Base-by-base conservation (phyloP, 1,140 invertebrate genomes). In the Scaptomyza hsui region DNA sequence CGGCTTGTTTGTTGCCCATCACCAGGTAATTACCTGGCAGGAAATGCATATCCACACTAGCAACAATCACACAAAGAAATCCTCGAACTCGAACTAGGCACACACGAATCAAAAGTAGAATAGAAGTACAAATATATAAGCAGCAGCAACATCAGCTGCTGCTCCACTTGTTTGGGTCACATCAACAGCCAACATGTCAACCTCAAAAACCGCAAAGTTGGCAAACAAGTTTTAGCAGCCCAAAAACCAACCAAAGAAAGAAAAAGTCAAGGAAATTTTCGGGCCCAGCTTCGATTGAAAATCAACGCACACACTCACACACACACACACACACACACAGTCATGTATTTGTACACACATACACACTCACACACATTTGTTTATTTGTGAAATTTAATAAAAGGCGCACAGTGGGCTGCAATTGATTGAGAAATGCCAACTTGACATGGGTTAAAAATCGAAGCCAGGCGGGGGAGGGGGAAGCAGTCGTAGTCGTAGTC, bases 111-210 rank as follows among this genome's bases (percentile, higher is more conserved):
- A 78, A 77, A 78, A 64, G 21, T 26, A 5, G 10, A 44, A 10
- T 26, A 19, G 3, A 44, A 10, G 10, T 18, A 10, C 19, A 44
- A 19, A 19, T 2, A 7, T 9, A 19, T n/a, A n/a, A n/a, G n/a
- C n/a, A 19, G 19, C 32, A n/a, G n/a, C 10, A 55, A 55, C 52
- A 75, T 85, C 80, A 85, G 80, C 72, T 83, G 79, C 79, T 72
- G 57, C 59, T 55, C 29, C 67, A 80, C 65, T 76, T 86, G 81
- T 67, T 81, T 86, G 81, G 81, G 82, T 81, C 81, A 74, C 82
- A 88, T 86, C 80, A 88, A 78, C 74, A 85, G 81, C 82, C 81
- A 86, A 86, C 81, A 86, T 86, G 81, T 86, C 81, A 86, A 88
- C 81, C 81, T 78, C 82, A 86, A 86, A 85, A 86, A 86, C 81